These are phyloP conservation scores for Volucella inanis DNA, from an alignment of 2,888 invertebrate species.

Conservation along the genomic window DNA sequence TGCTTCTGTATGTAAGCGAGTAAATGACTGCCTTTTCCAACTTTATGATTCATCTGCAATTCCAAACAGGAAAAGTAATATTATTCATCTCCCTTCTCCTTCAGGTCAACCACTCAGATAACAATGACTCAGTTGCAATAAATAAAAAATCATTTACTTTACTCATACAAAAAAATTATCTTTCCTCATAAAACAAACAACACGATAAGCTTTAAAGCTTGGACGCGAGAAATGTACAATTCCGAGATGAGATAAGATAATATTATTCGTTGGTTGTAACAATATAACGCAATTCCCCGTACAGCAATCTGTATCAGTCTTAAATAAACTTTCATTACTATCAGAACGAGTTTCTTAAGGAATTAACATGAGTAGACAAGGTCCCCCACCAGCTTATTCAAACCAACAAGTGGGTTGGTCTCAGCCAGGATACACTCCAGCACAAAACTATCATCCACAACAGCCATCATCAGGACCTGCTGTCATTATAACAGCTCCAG, in stretches of 20 bases:
- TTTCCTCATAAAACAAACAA: too few species aligned
- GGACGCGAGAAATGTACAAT: not conserved
- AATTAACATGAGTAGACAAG: slow-evolving; percentile 47
- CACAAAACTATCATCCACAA: slow-evolving; percentile 79
- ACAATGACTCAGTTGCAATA: slow-evolving; percentile 3
- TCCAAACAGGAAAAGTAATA: not conserved
- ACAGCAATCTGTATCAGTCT: slow-evolving; percentile 9
- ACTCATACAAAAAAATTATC: too few species aligned
- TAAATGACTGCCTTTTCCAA: not conserved
- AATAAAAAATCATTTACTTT: not conserved
- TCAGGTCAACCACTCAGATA: too few species aligned
- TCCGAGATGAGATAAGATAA: slow-evolving; percentile 43
- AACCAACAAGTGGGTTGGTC: slow-evolving; percentile 59
- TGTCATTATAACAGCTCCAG: slow-evolving; percentile 25
- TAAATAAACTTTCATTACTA: not conserved
- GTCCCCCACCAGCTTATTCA: slow-evolving; percentile 79
- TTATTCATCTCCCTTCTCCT: not conserved
- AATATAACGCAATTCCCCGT: not conserved
- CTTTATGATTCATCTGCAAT: not conserved
- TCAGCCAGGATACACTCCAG: slow-evolving; percentile 79
- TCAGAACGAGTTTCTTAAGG: not conserved
- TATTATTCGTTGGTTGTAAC: not conserved
- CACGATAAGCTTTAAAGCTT: too few species aligned
- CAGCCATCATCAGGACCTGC: slow-evolving; percentile 53
- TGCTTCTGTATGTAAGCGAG: not conserved